Evolutionary conservation across 2,797 vertebrate genomes (phyloP).

Genomic region (Orientallactaga sibirica): DNA sequence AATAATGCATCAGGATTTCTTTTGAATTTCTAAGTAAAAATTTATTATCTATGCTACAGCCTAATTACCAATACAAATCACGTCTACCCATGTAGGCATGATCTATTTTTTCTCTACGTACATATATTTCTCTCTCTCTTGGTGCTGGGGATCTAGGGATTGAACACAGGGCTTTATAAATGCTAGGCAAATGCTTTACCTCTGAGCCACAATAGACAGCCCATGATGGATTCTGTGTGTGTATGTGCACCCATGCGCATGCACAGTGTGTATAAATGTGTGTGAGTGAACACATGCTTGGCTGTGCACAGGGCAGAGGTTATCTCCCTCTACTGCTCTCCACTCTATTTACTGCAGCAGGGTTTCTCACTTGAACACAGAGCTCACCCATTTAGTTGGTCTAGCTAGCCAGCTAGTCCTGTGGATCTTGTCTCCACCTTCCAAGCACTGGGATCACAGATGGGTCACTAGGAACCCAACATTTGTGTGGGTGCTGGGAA

Average conservation of each 20-base stretch:
- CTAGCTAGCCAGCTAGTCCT: no score
- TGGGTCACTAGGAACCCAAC: no score
- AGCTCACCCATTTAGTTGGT: no score
- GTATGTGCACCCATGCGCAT: no score
- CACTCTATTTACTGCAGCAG: neutral
- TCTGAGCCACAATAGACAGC: neutral
- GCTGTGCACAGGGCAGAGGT: no score
- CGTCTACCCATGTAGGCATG: neutral
- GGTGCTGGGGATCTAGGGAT: neutral
- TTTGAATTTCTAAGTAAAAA: constrained; percentile 43
- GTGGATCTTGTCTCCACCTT: no score
- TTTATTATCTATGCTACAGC: constrained; percentile 6
- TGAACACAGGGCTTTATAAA: neutral
- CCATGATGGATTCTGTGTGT: neutral
- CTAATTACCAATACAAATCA: constrained; percentile 27
- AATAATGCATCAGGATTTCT: constrained; percentile 41
- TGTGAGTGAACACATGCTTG: no score
- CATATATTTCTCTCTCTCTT: neutral
- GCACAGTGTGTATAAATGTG: no score
- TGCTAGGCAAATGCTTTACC: neutral
- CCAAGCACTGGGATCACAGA: no score
- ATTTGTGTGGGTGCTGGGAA: no score
- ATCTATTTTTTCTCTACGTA: neutral
- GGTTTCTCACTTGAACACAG: neutral
- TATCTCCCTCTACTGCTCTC: no score